phyloP scores from a whole-genome alignment of 2,888 invertebrate species.

The Xestia ashworthii region DNA sequence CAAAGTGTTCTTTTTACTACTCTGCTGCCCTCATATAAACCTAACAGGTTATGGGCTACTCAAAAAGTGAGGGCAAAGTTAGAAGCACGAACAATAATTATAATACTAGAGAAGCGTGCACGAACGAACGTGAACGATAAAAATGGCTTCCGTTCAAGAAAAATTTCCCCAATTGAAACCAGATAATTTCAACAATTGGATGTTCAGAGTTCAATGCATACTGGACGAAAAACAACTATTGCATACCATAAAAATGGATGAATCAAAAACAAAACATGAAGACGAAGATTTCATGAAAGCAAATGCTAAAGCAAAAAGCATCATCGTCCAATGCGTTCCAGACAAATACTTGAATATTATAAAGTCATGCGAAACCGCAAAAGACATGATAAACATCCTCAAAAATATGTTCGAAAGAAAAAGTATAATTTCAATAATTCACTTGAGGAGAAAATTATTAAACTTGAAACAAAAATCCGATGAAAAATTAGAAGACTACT shows the following conservation, averaged over 20 bases:
- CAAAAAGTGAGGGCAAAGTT: no score
- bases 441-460: background rate
- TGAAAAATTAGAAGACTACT: no score
- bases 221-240: conserved; percentile 12
- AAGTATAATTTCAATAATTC: background rate
- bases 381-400: background rate
- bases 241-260: conserved; percentile 5
- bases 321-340: background rate
- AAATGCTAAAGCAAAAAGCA: conserved; percentile 6
- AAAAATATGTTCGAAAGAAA: background rate
- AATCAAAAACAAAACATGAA: background rate
- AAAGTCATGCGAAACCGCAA: background rate
- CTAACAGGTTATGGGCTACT: no score
- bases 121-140: no score
- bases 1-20: no score
- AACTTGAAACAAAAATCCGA: no score
- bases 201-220: conserved; percentile 2
- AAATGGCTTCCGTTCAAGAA: conserved; percentile 7
- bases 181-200: conserved; percentile 10
- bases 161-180: conserved; percentile 1
- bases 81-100: no score
- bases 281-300: no score
- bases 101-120: no score
- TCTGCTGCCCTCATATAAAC: no score
- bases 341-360: background rate